A percentile compares a stretch with the other conserved stretches of the same genome.
Conservation (phyloP, 2,888 invertebrate species). For the Tholera decimalis region DNA sequence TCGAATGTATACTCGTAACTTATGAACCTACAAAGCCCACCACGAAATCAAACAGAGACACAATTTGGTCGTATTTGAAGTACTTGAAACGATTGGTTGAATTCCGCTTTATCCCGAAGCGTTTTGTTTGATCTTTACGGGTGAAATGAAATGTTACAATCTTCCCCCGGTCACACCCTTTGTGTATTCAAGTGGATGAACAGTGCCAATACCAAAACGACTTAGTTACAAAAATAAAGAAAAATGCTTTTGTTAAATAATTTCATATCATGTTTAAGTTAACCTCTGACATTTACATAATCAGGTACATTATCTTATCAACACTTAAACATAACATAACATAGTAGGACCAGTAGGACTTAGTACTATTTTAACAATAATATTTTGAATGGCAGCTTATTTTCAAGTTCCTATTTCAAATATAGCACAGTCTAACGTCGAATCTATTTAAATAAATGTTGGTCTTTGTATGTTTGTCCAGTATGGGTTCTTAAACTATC, state of each 20-base stretch:
- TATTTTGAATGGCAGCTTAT: neutral
- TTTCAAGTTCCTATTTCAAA: neutral
- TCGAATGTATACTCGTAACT: no score
- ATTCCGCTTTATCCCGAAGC: conserved; percentile 9
- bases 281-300: conserved; percentile 44
- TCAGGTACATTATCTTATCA: conserved; percentile 36
- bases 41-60: conserved; percentile 13
- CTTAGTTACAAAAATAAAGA: conserved; percentile 23
- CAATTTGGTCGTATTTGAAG: conserved; percentile 34
- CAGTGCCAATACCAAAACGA: conserved; percentile 7
- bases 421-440: no score
- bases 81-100: conserved; percentile 30
- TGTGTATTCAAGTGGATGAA: conserved; percentile 26
- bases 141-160: conserved; percentile 21
- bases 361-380: conserved; percentile 2
- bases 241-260: conserved; percentile 15
- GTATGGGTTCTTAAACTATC: no score
- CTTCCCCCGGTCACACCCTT: conserved; percentile 8
- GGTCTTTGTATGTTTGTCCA: no score
- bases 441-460: no score
- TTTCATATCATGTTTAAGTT: conserved; percentile 34
- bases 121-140: conserved; percentile 28
- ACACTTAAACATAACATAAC: conserved; percentile 8
- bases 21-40: conserved; percentile 4
- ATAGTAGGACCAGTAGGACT: conserved; percentile 14